Percentiles rank a stretch among this genome's conserved stretches.
Evolutionary conservation across 2,113 vertebrate genomes (phyloP).

Genomic region (Rhineura floridana): DNA sequence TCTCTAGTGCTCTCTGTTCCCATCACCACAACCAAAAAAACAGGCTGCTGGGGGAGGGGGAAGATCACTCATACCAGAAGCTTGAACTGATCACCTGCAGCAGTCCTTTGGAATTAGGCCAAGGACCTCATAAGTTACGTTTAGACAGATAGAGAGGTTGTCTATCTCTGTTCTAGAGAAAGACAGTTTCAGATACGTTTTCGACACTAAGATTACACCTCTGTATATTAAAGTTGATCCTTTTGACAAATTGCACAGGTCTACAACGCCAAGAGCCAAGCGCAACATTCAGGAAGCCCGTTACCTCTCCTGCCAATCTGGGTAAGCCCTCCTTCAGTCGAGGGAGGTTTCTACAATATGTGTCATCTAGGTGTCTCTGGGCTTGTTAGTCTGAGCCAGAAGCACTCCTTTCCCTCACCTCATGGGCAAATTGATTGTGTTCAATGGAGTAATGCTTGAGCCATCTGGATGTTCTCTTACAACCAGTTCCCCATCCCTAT

Average conservation of each 20-base stretch:
- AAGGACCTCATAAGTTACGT: too few relatives aligned
- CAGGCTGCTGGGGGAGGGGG: too few relatives aligned
- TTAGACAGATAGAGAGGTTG: too few relatives aligned
- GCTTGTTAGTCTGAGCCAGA: background rate
- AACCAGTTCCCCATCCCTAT: background rate
- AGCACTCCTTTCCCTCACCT: background rate
- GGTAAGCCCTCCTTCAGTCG: constrained; percentile 65
- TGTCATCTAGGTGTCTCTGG: background rate
- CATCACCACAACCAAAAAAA: too few relatives aligned
- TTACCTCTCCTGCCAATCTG: constrained; percentile 67
- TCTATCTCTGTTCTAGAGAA: too few relatives aligned
- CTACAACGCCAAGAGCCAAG: constrained; percentile 72
- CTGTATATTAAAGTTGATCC: rapidly evolving
- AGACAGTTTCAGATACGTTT: background rate
- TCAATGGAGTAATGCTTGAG: background rate
- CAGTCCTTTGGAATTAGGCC: too few relatives aligned
- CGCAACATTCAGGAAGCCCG: constrained; percentile 72
- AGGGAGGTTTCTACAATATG: background rate
- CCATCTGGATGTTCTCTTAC: background rate
- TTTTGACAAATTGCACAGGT: constrained; percentile 60
- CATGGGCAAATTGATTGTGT: background rate
- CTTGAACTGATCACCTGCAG: too few relatives aligned
- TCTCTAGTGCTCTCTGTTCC: too few relatives aligned
- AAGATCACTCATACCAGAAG: too few relatives aligned
- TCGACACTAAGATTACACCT: rapidly evolving